A percentile compares a stretch with the other conserved stretches of the same genome.
These are phyloP conservation scores for Standfussiana lucernea DNA, from an alignment of 2,888 invertebrate species.

Conservation along the genomic window DNA sequence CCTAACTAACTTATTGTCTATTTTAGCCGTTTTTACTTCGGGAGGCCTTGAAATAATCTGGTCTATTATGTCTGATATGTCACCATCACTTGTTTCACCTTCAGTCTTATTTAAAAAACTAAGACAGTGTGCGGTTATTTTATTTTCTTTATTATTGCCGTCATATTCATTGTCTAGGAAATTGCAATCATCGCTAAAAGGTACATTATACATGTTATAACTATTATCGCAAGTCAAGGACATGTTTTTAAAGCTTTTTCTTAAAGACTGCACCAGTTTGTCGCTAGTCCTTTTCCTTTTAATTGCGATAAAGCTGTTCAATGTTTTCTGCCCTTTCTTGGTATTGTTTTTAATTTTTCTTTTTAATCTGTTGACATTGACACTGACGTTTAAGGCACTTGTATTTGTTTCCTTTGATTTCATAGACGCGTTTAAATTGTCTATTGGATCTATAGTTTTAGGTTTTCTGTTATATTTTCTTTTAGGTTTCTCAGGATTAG, in stretches of 20 bases:
- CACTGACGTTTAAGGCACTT: slow-evolving; percentile 82
- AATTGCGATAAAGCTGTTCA: slow-evolving; percentile 83
- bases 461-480: slow-evolving; percentile 83
- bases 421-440: slow-evolving; percentile 75
- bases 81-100: slow-evolving; percentile 74
- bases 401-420: slow-evolving; percentile 72
- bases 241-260: slow-evolving; percentile 76
- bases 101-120: slow-evolving; percentile 76
- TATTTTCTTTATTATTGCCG: slow-evolving; percentile 73
- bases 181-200: slow-evolving; percentile 35
- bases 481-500: slow-evolving; percentile 79
- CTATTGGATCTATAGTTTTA: slow-evolving; percentile 69
- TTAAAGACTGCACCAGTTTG: slow-evolving; percentile 70
- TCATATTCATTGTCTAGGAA: slow-evolving; percentile 38
- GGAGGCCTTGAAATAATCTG: slow-evolving; percentile 80
- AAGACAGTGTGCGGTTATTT: slow-evolving; percentile 62
- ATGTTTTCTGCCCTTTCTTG: slow-evolving; percentile 81
- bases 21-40: slow-evolving; percentile 77
- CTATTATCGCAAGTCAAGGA: slow-evolving; percentile 63
- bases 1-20: slow-evolving; percentile 81
- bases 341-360: slow-evolving; percentile 81
- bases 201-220: slow-evolving; percentile 42
- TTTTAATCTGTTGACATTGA: slow-evolving; percentile 83
- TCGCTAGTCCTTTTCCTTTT: slow-evolving; percentile 78
- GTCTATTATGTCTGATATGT: slow-evolving; percentile 84